Evolutionary conservation across 2,797 vertebrate species (phyloP).

Genomic region (Myotis pilosus): DNA sequence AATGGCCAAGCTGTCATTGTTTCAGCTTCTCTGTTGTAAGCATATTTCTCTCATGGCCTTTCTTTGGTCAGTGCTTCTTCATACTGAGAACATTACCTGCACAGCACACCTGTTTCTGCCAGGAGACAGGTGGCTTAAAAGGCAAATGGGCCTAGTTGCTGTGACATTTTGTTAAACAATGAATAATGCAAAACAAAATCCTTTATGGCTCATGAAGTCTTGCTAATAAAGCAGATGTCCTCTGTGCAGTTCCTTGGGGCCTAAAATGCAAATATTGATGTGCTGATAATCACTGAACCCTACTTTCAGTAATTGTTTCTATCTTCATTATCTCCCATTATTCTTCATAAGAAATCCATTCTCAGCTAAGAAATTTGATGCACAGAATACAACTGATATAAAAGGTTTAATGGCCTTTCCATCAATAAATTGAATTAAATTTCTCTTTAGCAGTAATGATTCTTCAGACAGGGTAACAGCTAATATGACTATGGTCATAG

Average conservation of each 20-base stretch:
- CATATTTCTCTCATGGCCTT: background rate
- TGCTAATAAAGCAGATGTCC: constrained; percentile 77
- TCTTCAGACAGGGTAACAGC: constrained; percentile 72
- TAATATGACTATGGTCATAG: constrained; percentile 72
- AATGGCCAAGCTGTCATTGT: background rate
- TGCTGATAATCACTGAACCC: constrained; percentile 75
- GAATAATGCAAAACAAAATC: constrained; percentile 67
- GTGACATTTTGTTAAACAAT: constrained; percentile 58
- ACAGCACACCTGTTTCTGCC: constrained; percentile 47
- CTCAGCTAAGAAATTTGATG: constrained; percentile 70
- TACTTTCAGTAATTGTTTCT: constrained; percentile 80
- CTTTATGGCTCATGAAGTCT: constrained; percentile 69
- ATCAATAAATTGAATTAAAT: constrained; percentile 85
- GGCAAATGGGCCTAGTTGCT: constrained; percentile 5
- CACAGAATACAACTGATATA: constrained; percentile 67
- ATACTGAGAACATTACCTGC: background rate
- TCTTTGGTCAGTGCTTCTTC: constrained; percentile 50
- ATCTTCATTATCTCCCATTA: constrained; percentile 81
- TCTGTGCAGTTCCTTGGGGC: constrained; percentile 65
- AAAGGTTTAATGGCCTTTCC: constrained; percentile 79
- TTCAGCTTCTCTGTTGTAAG: background rate
- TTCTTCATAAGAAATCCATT: constrained; percentile 78
- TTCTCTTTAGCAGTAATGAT: constrained; percentile 76
- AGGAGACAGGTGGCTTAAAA: constrained; percentile 50
- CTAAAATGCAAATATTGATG: constrained; percentile 82